These are phyloP conservation scores for Pipistrellus nathusii DNA, from an alignment of 2,797 vertebrate genomes.

Conservation along the genomic window DNA sequence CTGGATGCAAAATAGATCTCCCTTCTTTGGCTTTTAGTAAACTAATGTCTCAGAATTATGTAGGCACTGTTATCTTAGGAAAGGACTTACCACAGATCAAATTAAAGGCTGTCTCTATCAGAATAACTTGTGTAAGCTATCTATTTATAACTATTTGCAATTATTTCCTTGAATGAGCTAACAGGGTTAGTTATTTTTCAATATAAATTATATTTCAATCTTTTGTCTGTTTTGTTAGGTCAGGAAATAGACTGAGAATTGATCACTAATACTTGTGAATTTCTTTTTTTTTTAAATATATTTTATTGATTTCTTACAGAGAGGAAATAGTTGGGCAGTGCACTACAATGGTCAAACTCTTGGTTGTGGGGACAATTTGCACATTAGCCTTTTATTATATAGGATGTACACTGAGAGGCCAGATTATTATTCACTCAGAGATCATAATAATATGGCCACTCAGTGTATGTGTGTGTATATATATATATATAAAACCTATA, in stretches of 20 bases:
- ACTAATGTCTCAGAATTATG: conserved; percentile 16
- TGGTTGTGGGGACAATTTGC: too few species aligned
- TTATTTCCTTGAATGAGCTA: conserved; percentile 24
- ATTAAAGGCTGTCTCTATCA: conserved; percentile 6
- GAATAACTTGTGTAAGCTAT: conserved; percentile 43
- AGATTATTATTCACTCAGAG: too few species aligned
- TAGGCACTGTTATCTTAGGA: background rate
- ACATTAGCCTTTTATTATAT: too few species aligned
- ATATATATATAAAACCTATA: background rate
- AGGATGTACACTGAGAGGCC: too few species aligned
- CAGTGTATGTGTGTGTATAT: too few species aligned
- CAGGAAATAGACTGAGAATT: background rate
- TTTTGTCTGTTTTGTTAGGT: background rate
- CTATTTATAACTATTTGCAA: background rate
- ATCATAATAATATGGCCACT: too few species aligned
- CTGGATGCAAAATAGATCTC: background rate
- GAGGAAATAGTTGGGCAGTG: too few species aligned
- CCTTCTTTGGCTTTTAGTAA: conserved; percentile 10
- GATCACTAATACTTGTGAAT: conserved; percentile 11
- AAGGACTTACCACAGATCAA: background rate
- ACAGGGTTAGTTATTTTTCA: background rate
- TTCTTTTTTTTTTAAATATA: too few species aligned
- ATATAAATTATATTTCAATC: background rate
- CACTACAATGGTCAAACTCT: too few species aligned
- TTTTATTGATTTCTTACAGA: too few species aligned